Evolutionary conservation across 2,113 vertebrate species (phyloP).

Genomic region (Silurus glanis): DNA sequence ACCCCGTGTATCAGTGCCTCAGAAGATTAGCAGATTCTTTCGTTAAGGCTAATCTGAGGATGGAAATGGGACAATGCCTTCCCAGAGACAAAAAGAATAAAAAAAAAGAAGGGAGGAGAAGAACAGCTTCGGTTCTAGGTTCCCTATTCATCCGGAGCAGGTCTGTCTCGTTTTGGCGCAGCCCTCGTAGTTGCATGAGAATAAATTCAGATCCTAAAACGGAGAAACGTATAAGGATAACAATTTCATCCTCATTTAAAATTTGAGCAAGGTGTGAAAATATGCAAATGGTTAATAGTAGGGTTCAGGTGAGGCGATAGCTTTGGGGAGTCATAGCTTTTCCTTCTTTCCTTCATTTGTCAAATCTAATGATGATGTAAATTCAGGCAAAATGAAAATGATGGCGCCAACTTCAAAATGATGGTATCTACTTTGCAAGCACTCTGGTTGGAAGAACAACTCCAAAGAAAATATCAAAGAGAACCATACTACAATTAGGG

Average conservation of each 20-base stretch:
- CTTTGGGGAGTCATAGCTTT: not conserved
- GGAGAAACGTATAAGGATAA: not conserved
- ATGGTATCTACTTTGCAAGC: not conserved
- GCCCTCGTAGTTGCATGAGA: conserved; percentile 16
- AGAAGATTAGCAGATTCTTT: conserved; percentile 74
- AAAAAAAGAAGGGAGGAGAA: conserved; percentile 35
- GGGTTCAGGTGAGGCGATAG: not conserved
- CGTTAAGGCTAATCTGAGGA: conserved; percentile 72
- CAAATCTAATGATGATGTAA: not conserved
- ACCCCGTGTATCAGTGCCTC: conserved; percentile 67
- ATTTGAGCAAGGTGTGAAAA: not conserved
- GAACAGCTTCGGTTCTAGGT: conserved; percentile 63
- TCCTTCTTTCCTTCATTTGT: conserved; percentile 1
- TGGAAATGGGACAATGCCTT: conserved; percentile 69
- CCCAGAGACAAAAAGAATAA: conserved; percentile 60
- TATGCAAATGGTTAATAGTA: not conserved
- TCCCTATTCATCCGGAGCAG: conserved; percentile 48
- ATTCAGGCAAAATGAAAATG: not conserved
- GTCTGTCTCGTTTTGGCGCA: conserved; percentile 29
- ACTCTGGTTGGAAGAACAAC: not conserved
- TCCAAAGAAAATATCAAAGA: not conserved
- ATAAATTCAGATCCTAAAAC: conserved; percentile 13
- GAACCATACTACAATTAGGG: not conserved
- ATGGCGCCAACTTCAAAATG: not conserved
- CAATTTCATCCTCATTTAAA: not conserved